phyloP scores from a whole-genome alignment of 2,888 invertebrate species.

The Neocrepidodera transversa region DNA sequence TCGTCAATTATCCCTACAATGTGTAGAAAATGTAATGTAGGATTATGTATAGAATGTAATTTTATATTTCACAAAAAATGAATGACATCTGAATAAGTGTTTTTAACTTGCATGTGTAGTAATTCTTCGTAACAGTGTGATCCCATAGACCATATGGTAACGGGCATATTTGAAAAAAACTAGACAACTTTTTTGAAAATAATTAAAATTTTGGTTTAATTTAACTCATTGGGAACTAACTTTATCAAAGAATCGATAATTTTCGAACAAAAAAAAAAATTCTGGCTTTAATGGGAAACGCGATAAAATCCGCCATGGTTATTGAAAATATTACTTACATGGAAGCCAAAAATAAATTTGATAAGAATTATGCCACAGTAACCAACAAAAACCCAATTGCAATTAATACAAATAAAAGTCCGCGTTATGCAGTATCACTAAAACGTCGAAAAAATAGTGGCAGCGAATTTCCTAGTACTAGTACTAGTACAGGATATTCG shows the following conservation, averaged over 20 bases:
- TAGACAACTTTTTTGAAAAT: neutral
- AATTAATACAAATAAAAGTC: too few relatives aligned
- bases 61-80: too few relatives aligned
- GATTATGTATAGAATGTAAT: constrained; percentile 18
- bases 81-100: constrained; percentile 1
- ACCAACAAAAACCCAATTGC: too few relatives aligned
- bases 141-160: neutral
- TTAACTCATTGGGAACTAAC: too few relatives aligned
- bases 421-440: too few relatives aligned
- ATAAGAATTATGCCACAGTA: too few relatives aligned
- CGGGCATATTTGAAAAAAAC: neutral
- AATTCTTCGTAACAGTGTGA: neutral
- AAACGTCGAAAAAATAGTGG: too few relatives aligned
- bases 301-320: too few relatives aligned
- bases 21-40: constrained; percentile 12
- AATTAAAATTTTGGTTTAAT: neutral
- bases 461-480: too few relatives aligned
- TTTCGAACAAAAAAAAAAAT: neutral
- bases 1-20: constrained; percentile 19
- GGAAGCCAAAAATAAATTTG: too few relatives aligned
- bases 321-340: too few relatives aligned
- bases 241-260: neutral
- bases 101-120: constrained; percentile 7
- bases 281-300: neutral
- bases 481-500: too few relatives aligned